Evolutionary conservation across 1,140 invertebrate genomes (phyloP), one percentile per base, ranked within the genome.

Genomic region (Drosophila persimilis): DNA sequence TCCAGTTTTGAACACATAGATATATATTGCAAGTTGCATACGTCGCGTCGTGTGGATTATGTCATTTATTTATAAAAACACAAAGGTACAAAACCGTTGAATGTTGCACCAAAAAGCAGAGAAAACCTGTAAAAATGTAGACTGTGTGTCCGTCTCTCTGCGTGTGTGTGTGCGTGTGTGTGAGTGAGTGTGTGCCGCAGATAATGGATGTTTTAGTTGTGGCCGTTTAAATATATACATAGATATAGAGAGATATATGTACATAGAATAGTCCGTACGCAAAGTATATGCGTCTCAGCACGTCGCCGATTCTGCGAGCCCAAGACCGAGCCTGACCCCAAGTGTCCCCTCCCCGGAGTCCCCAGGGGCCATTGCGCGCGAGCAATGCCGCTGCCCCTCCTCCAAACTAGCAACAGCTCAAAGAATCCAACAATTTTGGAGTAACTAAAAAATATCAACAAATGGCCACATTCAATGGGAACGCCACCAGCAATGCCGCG

Each of bases 61-160:
- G 83, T 88, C 85, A 89, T 89, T 89, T 88, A 77, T 84, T 88
- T 89, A 89, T 73, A 77, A 83, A 80, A 83, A 64, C 62, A 60
- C 61, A 65, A 71, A 73, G 83, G 85, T 73, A 70, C 67, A 75
- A 61, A 80, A 81, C 55, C 55, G 56, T 69, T 67, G 55, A 85
- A 77, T 77, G 81, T 78, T 86, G 81, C 83, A 85, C 56, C 80
- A 59, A 69, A 59, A 77, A 65, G 60, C 52, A 79, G 67, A 66
- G 56, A 72, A 78, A 85, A 88, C 83, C 77, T 84, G 69, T 77
- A 89, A 89, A 89, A 89, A 89, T 89, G 84, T 89, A 89, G 85
- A 89, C 84, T 89, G 70, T 73, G 63, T 70, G 52, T 61, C 20
- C 59, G 59, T 45, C 58, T 66, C 59, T 60, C 59, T 57, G 66